Conservation (phyloP, 2,113 vertebrate genomes). For the Kryptolebias marmoratus region DNA sequence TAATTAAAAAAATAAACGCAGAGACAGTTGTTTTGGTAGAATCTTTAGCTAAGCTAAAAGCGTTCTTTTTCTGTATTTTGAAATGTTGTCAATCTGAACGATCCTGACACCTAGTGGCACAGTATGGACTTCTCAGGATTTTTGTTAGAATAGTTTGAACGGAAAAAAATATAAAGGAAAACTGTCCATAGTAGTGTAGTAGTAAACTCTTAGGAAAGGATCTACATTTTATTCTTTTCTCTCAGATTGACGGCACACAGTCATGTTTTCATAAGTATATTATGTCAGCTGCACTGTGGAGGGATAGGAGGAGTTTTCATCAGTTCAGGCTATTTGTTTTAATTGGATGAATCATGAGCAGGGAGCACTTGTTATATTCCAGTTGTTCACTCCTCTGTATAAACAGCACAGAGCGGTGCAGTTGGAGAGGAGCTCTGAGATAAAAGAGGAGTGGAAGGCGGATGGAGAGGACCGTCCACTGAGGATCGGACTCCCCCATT, state of each 20-base stretch:
- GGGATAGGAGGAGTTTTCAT: neutral
- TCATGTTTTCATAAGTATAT: neutral
- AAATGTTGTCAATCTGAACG: too few relatives aligned
- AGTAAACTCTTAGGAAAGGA: too few relatives aligned
- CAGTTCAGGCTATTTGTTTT: slow-evolving; percentile 32
- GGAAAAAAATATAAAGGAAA: too few relatives aligned
- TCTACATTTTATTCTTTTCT: neutral
- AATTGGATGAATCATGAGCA: slow-evolving; percentile 23
- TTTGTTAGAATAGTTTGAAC: too few relatives aligned
- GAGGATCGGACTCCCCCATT: slow-evolving; percentile 77
- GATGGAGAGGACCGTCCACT: slow-evolving; percentile 62
- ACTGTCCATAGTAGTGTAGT: too few relatives aligned
- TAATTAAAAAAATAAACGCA: too few relatives aligned
- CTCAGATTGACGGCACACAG: neutral
- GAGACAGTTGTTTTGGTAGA: too few relatives aligned
- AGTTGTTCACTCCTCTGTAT: neutral
- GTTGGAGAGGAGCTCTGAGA: slow-evolving; percentile 67
- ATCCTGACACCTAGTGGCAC: too few relatives aligned
- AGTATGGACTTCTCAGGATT: too few relatives aligned
- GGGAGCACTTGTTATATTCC: slow-evolving; percentile 5
- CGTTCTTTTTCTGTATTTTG: too few relatives aligned
- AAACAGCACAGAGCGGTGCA: slow-evolving; percentile 48
- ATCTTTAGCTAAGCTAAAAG: too few relatives aligned
- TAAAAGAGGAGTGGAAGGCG: slow-evolving; percentile 63
- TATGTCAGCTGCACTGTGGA: neutral